Base-by-base conservation (phyloP, 2,888 invertebrate species). In the Acleris holmiana region DNA sequence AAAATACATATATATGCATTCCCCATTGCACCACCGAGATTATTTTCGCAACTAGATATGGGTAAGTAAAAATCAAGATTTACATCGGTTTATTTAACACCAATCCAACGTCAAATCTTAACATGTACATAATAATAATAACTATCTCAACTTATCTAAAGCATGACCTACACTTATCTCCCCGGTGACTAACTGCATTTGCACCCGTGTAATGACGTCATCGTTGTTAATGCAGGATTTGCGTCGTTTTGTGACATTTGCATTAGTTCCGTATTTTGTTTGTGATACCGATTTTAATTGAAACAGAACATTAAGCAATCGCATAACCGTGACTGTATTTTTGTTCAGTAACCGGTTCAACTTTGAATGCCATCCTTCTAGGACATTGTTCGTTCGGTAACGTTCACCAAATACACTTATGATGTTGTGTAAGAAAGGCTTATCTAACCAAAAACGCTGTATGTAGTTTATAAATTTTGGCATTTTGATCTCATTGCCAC, bases 181-280 rank as follows among this genome's bases (percentile, higher is more conserved):
- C 21, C 21, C 21, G 21, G 21, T 21, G 21, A 21, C 21, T 21
- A 21, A 21, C 21, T 21, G 21, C 21, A 4, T 48, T 48, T 48
- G 48, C 48, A 50, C 50, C 6, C 50, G 50, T 50, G 50, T 50
- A 25, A 50, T 25, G 50, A 23, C 21, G 4, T 48, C 19, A 48
- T 21, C 48, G 13, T 48, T 48, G 19, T 1, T 21, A 19, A 48
- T 48, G 48, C 19, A 1, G 1, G 48, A 48, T 48, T 48, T 48
- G 48, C 48, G 48, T 48, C 13, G 48, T 48, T 47, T 48, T 48
- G 48, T 48, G 19, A 15, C 21, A 21, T 48, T 48, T 21, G 21
- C 48, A 48, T 48, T 48, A 21, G 48, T 21, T 48, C 10, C 4
- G 48, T 21, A 48, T 48, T 21, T 48, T 23, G 21, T 48, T 48